Conservation (phyloP, 2,797 vertebrate species). For the Catostomus latipinnis region DNA sequence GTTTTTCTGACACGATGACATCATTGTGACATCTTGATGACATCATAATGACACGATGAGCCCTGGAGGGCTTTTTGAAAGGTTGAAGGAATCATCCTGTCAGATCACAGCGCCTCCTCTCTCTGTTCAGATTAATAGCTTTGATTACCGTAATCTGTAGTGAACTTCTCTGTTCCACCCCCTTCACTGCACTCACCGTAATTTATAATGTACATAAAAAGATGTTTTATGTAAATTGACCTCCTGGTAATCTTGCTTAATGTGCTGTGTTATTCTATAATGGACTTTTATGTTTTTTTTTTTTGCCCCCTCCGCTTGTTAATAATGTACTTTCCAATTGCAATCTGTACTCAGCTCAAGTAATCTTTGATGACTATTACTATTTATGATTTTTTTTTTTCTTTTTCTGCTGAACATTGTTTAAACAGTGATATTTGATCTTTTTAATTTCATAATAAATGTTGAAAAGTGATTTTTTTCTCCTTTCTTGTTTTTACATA, state of each 20-base stretch:
- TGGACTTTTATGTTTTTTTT: constrained; percentile 72
- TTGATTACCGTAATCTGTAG: constrained; percentile 47
- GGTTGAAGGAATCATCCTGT: constrained; percentile 51
- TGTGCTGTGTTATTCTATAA: constrained; percentile 84
- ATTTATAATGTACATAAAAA: constrained; percentile 81
- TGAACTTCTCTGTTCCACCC: constrained; percentile 44
- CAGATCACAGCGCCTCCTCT: constrained; percentile 60
- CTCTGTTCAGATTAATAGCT: constrained; percentile 72
- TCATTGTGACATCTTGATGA: background rate
- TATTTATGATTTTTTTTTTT: constrained; percentile 62
- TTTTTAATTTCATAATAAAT: constrained; percentile 88
- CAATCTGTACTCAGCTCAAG: constrained; percentile 73
- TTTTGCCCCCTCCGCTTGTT: constrained; percentile 61
- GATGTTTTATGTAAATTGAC: constrained; percentile 83
- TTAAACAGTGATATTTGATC: constrained; percentile 79
- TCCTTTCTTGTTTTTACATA: constrained; percentile 13
- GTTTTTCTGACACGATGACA: constrained; percentile 30
- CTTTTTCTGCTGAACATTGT: constrained; percentile 69
- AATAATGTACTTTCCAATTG: constrained; percentile 71
- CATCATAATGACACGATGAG: background rate
- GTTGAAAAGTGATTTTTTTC: constrained; percentile 76
- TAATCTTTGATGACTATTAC: constrained; percentile 65
- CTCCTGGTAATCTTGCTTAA: constrained; percentile 85
- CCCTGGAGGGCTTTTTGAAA: background rate
- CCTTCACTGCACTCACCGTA: constrained; percentile 58